These are phyloP conservation scores for Indicator maculatus DNA, from an alignment of 2,113 vertebrate species.

Conservation along the genomic window DNA sequence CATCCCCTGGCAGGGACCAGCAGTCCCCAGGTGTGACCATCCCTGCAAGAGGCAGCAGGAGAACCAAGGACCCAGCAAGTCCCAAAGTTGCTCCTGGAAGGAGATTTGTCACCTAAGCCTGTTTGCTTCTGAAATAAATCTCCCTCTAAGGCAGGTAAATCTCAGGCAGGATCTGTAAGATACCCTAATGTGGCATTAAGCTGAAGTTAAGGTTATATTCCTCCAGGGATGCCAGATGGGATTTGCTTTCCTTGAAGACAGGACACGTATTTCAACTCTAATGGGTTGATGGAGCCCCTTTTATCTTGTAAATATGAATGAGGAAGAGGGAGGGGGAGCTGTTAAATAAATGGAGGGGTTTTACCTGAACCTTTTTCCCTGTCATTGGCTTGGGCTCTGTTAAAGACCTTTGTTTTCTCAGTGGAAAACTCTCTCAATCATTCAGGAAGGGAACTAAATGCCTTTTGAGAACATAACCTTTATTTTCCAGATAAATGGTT, in stretches of 20 bases:
- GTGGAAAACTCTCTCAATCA: slow-evolving; percentile 54
- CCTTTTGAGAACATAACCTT: slow-evolving; percentile 69
- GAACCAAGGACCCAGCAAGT: fast-evolving
- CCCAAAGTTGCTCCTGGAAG: not conserved
- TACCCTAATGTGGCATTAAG: slow-evolving; percentile 65
- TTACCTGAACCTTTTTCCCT: slow-evolving; percentile 58
- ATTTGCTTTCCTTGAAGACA: slow-evolving; percentile 63
- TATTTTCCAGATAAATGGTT: slow-evolving; percentile 71
- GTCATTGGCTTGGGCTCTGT: slow-evolving; percentile 24
- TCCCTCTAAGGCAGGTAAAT: slow-evolving; percentile 68
- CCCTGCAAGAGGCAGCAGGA: not conserved
- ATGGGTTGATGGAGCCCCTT: slow-evolving; percentile 52
- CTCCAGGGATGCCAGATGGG: slow-evolving; percentile 67
- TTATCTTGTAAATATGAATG: slow-evolving; percentile 67
- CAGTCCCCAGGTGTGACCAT: fast-evolving
- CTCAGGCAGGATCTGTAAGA: slow-evolving; percentile 58
- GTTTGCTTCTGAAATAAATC: slow-evolving; percentile 52
- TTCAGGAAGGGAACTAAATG: slow-evolving; percentile 65
- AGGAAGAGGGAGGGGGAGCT: slow-evolving; percentile 31
- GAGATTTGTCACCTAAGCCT: slow-evolving; percentile 18
- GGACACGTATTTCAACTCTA: slow-evolving; percentile 57
- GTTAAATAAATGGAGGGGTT: slow-evolving; percentile 58
- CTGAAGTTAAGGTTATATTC: slow-evolving; percentile 70
- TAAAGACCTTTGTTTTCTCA: slow-evolving; percentile 65
- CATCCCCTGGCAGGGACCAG: not conserved